These are phyloP conservation scores for silkworm (Bombyx mori) DNA, from an alignment of 1,140 invertebrate species.

Conservation along the genomic window ASM3026992v2 NC_085131.1:10014001-10014500, in stretches of 20 bases:
- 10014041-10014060: no score
- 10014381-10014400: no score
- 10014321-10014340: conserved; percentile 60
- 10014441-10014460: no score
- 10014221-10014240: conserved; percentile 46
- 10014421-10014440: no score
- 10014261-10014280: conserved; percentile 42
- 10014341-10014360: conserved; percentile 31
- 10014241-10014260: conserved; percentile 26
- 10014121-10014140: conserved; percentile 35
- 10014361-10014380: background rate
- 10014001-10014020: no score
- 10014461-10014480: no score
- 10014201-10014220: conserved; percentile 46
- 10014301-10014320: conserved; percentile 51
- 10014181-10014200: conserved; percentile 51
- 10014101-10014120: no score
- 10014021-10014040: no score
- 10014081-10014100: no score
- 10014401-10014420: no score
- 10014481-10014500: no score
- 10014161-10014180: conserved; percentile 59
- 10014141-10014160: conserved; percentile 55
- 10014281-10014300: conserved; percentile 32
- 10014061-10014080: no score